Evolutionary conservation across 2,888 invertebrate species (phyloP), one percentile per base, ranked within the genome.

Genomic region (Hypena proboscidalis): DNA sequence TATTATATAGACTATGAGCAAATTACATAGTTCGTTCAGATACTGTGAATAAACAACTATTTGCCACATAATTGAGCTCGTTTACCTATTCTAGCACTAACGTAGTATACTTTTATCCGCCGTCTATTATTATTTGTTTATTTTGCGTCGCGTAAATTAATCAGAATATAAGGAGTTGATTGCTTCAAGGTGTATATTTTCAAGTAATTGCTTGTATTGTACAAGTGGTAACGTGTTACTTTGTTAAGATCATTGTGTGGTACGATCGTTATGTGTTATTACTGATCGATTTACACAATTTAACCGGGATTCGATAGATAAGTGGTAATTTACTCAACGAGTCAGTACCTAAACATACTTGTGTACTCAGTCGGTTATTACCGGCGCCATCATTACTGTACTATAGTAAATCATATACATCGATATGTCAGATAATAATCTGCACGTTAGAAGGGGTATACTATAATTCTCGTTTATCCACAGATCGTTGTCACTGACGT

Each of bases 1-100:
- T 74, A 83, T 84, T 83, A 85, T 79, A 82, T 82, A 75, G 71
- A 76, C 76, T 80, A 68, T 77, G 79, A 83, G 80, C 85, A 44
- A 90, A 89, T 90, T 87, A 85, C 80, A 86, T 75, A 79, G 76
- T 77, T 81, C 59, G 76, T 74, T 76, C 73, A 80, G 76, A 82
- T 84, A 82, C 80, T 78, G 77, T 67, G 65, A 77, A 78, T 81
- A 84, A 81, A 83, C 76, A 81, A 79, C 75, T 77, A 80, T 84
- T 82, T 82, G 70, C 77, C 37, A 69, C 68, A 79, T 86, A 85
- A 87, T 87, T 88, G 77, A 77, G 66, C 74, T 74, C 67, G 77
- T 80, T 80, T 77, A 77, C 74, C 65, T 77, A 74, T 72, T 72
- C 63, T 48, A 75, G 68, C 66, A 73, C 70, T 70, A 74, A 63